Evolutionary conservation across 64 coral and sea anemone species (phyloP), one percentile per base, ranked within the genome.

Genomic region (Pocillopora damicornis): DNA sequence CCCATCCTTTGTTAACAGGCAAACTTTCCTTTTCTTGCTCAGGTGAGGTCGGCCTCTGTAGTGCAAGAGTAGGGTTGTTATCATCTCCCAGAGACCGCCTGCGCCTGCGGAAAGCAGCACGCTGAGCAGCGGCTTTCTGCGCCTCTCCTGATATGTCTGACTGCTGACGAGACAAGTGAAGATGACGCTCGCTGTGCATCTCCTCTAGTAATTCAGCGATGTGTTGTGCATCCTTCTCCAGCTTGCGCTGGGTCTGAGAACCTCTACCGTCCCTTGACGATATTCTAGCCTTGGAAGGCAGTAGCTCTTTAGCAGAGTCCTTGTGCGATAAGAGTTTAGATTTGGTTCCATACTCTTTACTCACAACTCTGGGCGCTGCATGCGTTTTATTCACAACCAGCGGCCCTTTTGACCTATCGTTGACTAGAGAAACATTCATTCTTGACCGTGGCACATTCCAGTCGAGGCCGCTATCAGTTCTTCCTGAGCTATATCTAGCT

Each of bases 111-210:
- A 66, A 59, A 0, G 90, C 91, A 25, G 93, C 93, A 62, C 91
- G 87, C 73, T 93, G 83, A n/a, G 90, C 89, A 14, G 97, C 97
- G 9, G 90, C 84, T 71, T 91, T 99, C 79, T 99, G 97, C n/a
- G 97, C 97, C 35, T 94, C 74, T 37, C 93, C 83, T 16, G 97
- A 99, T 60, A 99, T 99, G 67, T 99, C 97, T 15, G 97, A 99
- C 80, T 94, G 93, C 60, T 99, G 97, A 58, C 97, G 93, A 45
- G 87, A 88, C 93, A 99, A 88, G 17, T 99, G 92, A 58, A 99
- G 66, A 75, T 92, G 71, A 17, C 93, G 93, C 59, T 99, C 97
- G 11, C 90, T 95, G 61, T 99, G 90, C 97, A 99, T 95, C 76
- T 99, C 97, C 37, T 99, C 93, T 11, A 99, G 75, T 30, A 99